These are phyloP conservation scores for Oreochromis niloticus DNA, from an alignment of 2,113 vertebrate species.

Conservation along the genomic window DNA sequence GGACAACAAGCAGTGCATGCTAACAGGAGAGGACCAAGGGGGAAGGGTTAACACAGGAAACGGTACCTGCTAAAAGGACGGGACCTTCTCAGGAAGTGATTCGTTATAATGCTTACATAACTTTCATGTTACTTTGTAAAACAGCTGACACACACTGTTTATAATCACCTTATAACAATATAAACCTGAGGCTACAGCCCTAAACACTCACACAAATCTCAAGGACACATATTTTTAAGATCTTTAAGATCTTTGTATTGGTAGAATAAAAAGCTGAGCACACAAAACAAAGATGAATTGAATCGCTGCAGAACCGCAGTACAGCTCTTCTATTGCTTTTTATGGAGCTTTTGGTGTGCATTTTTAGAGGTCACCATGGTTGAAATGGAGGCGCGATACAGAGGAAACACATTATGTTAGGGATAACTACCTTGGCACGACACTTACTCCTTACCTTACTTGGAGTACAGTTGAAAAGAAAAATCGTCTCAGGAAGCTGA, in stretches of 20 bases:
- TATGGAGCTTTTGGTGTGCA: neutral
- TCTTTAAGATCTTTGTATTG: neutral
- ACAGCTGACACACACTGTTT: neutral
- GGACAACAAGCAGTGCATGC: too few relatives aligned
- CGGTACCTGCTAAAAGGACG: too few relatives aligned
- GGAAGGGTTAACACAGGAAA: too few relatives aligned
- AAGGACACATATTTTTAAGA: neutral
- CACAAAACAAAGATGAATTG: neutral
- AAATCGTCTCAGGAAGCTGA: neutral
- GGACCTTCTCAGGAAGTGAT: too few relatives aligned
- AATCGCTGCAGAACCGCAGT: neutral
- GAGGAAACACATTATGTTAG: neutral
- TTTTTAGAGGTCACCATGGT: neutral
- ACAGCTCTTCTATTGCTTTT: too few relatives aligned
- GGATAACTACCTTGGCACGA: neutral
- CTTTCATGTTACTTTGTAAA: neutral
- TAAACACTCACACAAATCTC: accelerated
- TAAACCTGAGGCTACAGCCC: neutral
- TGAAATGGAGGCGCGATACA: neutral
- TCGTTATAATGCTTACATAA: neutral
- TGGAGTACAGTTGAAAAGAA: neutral
- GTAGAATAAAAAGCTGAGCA: neutral
- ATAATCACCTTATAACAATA: neutral
- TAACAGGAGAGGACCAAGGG: too few relatives aligned
- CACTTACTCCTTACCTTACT: accelerated